Base-by-base conservation (phyloP, 2,888 invertebrate species). In the Germaria angustata region DNA sequence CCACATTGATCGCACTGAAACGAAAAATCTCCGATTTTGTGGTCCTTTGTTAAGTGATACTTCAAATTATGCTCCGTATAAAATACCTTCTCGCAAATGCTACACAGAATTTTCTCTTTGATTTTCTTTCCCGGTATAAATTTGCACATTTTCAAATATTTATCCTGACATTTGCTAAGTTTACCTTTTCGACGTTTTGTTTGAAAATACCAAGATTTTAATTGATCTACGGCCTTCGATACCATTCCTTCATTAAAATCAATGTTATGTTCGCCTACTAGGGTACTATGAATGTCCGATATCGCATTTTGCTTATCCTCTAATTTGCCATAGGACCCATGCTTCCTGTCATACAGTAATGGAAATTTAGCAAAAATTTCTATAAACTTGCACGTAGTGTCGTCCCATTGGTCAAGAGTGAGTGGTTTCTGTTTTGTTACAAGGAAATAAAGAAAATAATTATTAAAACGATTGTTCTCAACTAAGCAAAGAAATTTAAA, bases 1-100 rank as follows among this genome's bases (percentile, higher is more conserved):
- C 88, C 86, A 49, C 88, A 88, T 4, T 73, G 51, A 0, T 68
- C 28, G 39, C 88, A 88, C 32, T 87, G 86, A 15, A 88, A 88
- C 0, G 89, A 89, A 46, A 87, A 57, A 22, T 88, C 89, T 0
- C 89, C 88, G n/a, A 88, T 85, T 32, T 86, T 84, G 72, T 88
- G 88, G 0, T 80, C 84, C 53, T 87, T 89, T 11, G 78, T 87
- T 32, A 88, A 65, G 32, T 88, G 88, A 3, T 85, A 75, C 65
- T 89, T 88, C 1, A 87, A 84, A 4, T 86, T 86, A 11, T 85
- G 85, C 49, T 88, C 87, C 0, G 86, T 87, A 13, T 59, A 86
- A 2, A 85, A 86, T 8, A 83, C 75, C 44, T 86, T 85, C 2
- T 85, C 82, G 32, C 89, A 89, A 15, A 87, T 84, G 36, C 86